Evolutionary conservation across 2,113 vertebrate genomes (phyloP).

Genomic region (Microtus pennsylvanicus): DNA sequence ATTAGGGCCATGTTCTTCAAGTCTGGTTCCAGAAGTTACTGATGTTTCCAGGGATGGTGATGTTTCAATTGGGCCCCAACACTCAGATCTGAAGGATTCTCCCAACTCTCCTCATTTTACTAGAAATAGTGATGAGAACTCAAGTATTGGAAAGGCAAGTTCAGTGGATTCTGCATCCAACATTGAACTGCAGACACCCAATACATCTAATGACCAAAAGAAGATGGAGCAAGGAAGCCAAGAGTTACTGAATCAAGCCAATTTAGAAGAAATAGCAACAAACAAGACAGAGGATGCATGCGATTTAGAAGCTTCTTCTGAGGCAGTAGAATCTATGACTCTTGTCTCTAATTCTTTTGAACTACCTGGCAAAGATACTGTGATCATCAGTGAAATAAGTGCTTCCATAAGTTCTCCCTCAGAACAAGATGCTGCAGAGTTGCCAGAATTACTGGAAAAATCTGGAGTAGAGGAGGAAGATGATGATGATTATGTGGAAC

Average conservation of each 20-base stretch:
- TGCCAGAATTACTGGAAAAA: conserved; percentile 78
- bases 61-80: conserved; percentile 58
- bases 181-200: conserved; percentile 50
- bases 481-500: conserved; percentile 86
- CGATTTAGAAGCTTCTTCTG: conserved; percentile 78
- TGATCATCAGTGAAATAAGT: conserved; percentile 77
- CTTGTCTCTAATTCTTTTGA: conserved; percentile 76
- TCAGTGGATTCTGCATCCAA: conserved; percentile 85
- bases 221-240: conserved; percentile 63
- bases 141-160: conserved; percentile 74
- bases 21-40: conserved; percentile 88
- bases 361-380: conserved; percentile 73
- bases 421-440: conserved; percentile 81
- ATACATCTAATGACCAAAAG: conserved; percentile 59
- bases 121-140: conserved; percentile 60
- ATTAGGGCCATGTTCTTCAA: conserved; percentile 62
- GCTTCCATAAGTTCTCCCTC: conserved; percentile 51
- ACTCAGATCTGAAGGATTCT: conserved; percentile 79
- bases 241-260: conserved; percentile 55
- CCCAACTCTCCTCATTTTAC: background rate
- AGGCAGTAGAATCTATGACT: conserved; percentile 78
- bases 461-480: conserved; percentile 81
- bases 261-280: conserved; percentile 54
- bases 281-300: conserved; percentile 36
- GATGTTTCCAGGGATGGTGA: conserved; percentile 85